Base-by-base conservation (phyloP, 2,113 vertebrate genomes). In the Cheilinus undulatus region DNA sequence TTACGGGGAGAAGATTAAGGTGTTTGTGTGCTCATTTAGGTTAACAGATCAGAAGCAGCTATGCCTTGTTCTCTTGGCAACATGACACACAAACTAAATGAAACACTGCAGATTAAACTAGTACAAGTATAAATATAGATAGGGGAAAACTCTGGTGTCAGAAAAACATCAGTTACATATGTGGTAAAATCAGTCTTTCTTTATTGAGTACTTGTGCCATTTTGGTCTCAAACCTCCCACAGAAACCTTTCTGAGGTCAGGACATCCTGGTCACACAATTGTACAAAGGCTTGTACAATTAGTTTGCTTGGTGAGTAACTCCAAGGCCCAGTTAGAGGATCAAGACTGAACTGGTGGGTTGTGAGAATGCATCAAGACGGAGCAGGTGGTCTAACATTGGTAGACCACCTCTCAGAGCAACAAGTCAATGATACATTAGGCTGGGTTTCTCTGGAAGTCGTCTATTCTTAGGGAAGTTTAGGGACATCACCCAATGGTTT, bases 111-210 rank as follows among this genome's bases (percentile, higher is more conserved):
- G 17, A 15, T 19, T 4, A 19, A 17, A 15, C 40, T 17, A 42
- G 13, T 36, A 36, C 13, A 34, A 78, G 32, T 34, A 68, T 24
- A 65, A 71, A 78, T 1, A 62, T 50, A 72, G 58, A 78, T 3
- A 27, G 60, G 51, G 52, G 71, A 57, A 61, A 24, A 66, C 8
- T 19, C 3, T 32, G 65, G 46, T 50, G 10, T 26, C 22, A n/a
- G 10, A 23, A 19, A 53, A 14, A 45, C 0, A 28, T 17, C 45
- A 15, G 28, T 22, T 14, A 7, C 14, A 19, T 34, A 7, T 24
- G 9, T n/a, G n/a, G 9, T 23, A 1, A n/a, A 20, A 26, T 57
- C 20, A 10, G 11, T 8, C 61, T 40, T 59, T 32, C 5, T 5
- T 43, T 27, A 3, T 36, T 51, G 23, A n/a, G 46, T 11, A 38